These are phyloP conservation scores for Aptenodytes forsteri DNA, from an alignment of 2,113 vertebrate genomes.

Conservation along the genomic window DNA sequence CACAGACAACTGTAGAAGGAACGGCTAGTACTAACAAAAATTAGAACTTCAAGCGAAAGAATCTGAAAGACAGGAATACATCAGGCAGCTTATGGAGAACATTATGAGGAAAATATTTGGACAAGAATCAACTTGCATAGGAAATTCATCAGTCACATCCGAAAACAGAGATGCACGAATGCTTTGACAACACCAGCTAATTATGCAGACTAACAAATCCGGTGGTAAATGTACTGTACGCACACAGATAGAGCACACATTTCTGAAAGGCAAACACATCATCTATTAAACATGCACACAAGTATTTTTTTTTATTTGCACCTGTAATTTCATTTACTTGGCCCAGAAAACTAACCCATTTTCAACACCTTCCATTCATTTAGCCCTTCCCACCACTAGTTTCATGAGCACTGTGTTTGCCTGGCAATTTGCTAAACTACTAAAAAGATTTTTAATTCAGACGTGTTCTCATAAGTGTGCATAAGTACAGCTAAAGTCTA, in stretches of 20 bases:
- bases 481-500: not conserved
- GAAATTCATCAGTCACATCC: not conserved
- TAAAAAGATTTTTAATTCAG: not conserved
- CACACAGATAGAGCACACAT: not conserved
- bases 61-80: not conserved
- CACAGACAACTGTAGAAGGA: not conserved
- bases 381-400: not conserved
- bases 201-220: not conserved
- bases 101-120: not conserved
- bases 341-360: not conserved
- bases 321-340: not conserved
- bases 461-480: not conserved
- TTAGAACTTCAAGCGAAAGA: not conserved
- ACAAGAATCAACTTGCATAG: slow-evolving; percentile 20
- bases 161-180: not conserved
- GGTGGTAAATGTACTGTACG: not conserved
- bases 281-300: not conserved
- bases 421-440: not conserved
- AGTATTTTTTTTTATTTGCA: not conserved
- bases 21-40: not conserved
- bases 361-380: not conserved
- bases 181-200: slow-evolving; percentile 6
- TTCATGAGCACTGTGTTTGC: not conserved
- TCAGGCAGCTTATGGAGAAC: not conserved
- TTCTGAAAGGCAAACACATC: not conserved